phyloP scores from a whole-genome alignment of 2,888 invertebrate genomes.

The Chaitophorus viminalis region DNA sequence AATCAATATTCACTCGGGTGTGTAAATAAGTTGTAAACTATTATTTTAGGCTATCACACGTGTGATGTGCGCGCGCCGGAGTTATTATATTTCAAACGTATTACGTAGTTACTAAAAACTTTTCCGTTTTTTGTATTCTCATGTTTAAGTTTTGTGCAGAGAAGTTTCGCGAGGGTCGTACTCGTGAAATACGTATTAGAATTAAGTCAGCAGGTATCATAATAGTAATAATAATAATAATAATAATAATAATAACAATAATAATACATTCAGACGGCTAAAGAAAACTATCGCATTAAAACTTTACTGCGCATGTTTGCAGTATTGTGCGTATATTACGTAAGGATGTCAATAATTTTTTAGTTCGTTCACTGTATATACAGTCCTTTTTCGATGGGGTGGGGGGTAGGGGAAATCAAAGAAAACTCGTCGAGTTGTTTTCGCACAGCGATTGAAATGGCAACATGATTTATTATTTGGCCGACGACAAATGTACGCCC shows the following conservation, averaged over 20 bases:
- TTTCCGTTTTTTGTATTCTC: not conserved
- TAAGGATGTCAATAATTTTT: too few relatives aligned
- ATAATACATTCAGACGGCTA: too few relatives aligned
- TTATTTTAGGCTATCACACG: not conserved
- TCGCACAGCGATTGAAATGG: not conserved
- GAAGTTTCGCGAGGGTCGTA: not conserved
- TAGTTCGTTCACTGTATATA: too few relatives aligned
- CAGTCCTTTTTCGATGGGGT: too few relatives aligned
- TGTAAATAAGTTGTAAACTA: too few relatives aligned
- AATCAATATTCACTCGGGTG: not conserved
- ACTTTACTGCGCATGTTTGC: too few relatives aligned
- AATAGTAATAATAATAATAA: too few relatives aligned
- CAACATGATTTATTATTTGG: not conserved
- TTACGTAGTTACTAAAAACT: not conserved
- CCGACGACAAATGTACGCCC: not conserved
- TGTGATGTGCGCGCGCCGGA: not conserved
- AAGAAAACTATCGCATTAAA: too few relatives aligned
- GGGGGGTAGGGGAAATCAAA: not conserved
- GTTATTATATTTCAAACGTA: not conserved
- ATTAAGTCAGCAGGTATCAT: too few relatives aligned
- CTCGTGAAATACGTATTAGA: not conserved
- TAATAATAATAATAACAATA: too few relatives aligned
- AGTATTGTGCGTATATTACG: too few relatives aligned
- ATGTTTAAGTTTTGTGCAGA: too few relatives aligned
- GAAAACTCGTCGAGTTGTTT: not conserved